Evolutionary conservation across 2,888 invertebrate genomes (phyloP), one percentile per base, ranked within the genome.

Genomic region (Gymnosoma rotundatum): DNA sequence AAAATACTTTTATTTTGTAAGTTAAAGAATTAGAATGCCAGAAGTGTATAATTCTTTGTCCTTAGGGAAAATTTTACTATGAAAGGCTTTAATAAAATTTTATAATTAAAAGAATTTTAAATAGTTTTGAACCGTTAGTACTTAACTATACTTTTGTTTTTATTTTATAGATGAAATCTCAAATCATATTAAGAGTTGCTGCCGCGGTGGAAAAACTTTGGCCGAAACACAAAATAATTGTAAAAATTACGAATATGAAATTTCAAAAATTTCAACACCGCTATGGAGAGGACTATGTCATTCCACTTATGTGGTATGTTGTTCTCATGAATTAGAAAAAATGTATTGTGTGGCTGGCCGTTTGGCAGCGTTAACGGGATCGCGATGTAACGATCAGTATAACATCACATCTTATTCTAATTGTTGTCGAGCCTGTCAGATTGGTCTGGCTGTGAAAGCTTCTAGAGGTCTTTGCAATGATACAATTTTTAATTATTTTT

Each of bases 231-330:
- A 92, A 4, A 89, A 93, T 36, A 91, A 91, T 25, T 94, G 94
- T 86, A 90, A 92, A 12, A 92, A 92, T 66, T 93, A 93, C 83
- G 92, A 92, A 0, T 93, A 93, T 1, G 93, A 94, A 1, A 93
- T 94, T 54, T 89, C 93, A 1, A 89, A 92, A 6, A 93, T 95
- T 66, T 91, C 93, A 42, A 42, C 42, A 0, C 90, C 93, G 8
- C 92, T 94, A 52, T 94, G 95, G 88, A 94, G 95, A 87, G 93
- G 93, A 3, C 89, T 94, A 1, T 96, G 96, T 87, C 89, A 94
- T 54, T 94, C 94, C n/a, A 93, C 94, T 0, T 93, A 94, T 32
- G 94, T 94, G 75, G 94, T 95, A 45, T 96, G 95, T 88, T 95
- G 95, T 89, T 93, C 93, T 36, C 92, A 93, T 18, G 93, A 93